Percentiles rank a stretch among this genome's conserved stretches.
These are phyloP conservation scores for Pyrrhia umbra DNA, from an alignment of 2,888 invertebrate species.

Conservation along the genomic window DNA sequence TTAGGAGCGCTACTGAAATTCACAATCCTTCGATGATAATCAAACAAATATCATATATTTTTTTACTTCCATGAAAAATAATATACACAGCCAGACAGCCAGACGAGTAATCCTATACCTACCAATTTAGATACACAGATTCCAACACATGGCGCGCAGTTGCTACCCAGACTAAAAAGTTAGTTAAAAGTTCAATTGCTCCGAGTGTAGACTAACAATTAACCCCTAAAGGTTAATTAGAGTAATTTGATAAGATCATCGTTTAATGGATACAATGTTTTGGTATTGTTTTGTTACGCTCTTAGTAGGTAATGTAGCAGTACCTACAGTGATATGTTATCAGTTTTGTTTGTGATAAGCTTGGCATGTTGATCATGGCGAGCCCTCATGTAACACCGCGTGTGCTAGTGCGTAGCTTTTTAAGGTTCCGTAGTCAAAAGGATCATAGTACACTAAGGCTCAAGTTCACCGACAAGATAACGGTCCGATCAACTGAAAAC, in stretches of 20 bases:
- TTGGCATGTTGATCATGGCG: too few species aligned
- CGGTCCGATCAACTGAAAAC: too few species aligned
- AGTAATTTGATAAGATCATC: constrained; percentile 42
- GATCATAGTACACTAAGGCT: too few species aligned
- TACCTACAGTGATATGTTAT: neutral
- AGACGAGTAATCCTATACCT: neutral
- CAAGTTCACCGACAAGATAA: too few species aligned
- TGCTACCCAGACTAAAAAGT: constrained; percentile 9
- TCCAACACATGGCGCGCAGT: constrained; percentile 6
- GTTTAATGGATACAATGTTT: constrained; percentile 27
- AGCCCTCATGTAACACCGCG: too few species aligned
- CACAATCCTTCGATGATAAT: too few species aligned
- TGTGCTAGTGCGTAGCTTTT: too few species aligned
- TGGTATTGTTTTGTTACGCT: constrained; percentile 1
- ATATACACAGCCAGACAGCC: neutral
- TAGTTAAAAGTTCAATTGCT: constrained; percentile 9
- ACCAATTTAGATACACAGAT: neutral
- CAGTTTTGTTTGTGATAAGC: neutral
- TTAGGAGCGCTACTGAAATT: too few species aligned
- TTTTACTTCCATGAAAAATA: too few species aligned
- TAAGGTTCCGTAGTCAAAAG: too few species aligned
- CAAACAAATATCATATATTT: too few species aligned
- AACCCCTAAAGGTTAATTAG: constrained; percentile 48
- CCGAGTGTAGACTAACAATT: constrained; percentile 35
- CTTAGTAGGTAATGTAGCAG: constrained; percentile 9